Evolutionary conservation across 2,113 vertebrate species (phyloP), one percentile per base, ranked within the genome.

Genomic region (Rhagologus leucostigma): DNA sequence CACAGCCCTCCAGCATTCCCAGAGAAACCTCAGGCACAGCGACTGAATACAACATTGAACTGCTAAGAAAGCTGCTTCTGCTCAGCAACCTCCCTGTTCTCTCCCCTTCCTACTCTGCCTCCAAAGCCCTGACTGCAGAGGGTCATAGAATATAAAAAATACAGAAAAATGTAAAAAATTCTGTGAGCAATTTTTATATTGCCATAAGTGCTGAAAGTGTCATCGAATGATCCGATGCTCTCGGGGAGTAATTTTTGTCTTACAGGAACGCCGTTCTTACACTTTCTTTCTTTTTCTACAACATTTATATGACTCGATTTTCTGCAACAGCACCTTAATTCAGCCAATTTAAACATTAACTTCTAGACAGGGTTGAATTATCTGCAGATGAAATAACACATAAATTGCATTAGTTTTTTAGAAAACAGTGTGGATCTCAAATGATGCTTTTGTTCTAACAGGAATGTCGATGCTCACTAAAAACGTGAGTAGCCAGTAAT

Each of bases 291-390:
- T 47, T 39, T 75, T 79, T 23, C 7, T 44, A 29, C 1, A 12
- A 62, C 49, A 59, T 69, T 77, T 90, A 35, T 86, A 47, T 6
- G 10, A 47, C 55, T 84, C 21, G 1, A 55, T 92, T 94, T 93
- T 95, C 92, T 92, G 75, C 88, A 92, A 84, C 26, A 50, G 26
- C 50, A 76, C 76, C 42, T 88, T 80, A 42, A 86, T 74, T 90
- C 87, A 32, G 81, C 78, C 75, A 77, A 50, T 88, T 93, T 88
- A 86, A 77, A 35, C 85, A 67, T 55, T 84, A 90, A 29, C 26
- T 93, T 90, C 42, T 59, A 50, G 59, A 74, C 10, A 53, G 11
- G 23, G 16, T 7, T 69, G 47, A 92, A 92, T 84, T 70, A 81
- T 74, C 93, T 92, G 26, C 79, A 88, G 86, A 42, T 65, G 76